A percentile compares a stretch with the other conserved stretches of the same genome.
Evolutionary conservation across 2,888 invertebrate genomes (phyloP).

Genomic region (Taenaris catops): DNA sequence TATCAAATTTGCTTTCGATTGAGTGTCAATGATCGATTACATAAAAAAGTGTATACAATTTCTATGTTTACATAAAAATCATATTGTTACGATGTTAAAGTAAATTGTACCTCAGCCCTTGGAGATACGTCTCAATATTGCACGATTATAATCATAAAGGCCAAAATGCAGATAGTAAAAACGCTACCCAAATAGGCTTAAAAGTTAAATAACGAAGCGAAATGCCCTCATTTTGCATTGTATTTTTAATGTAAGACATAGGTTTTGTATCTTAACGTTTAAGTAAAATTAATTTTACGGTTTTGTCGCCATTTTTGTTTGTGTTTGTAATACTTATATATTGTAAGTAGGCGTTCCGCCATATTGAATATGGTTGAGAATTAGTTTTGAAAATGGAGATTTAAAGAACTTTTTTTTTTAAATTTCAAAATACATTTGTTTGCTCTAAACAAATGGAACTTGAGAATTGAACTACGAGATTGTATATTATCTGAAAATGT

Average conservation of each 20-base stretch:
- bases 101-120: slow-evolving; percentile 1
- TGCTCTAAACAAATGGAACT: too few relatives aligned
- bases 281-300: slow-evolving; percentile 19
- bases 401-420: too few relatives aligned
- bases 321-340: slow-evolving; percentile 5
- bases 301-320: slow-evolving; percentile 21
- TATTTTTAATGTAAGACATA: slow-evolving; percentile 18
- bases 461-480: too few relatives aligned
- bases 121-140: slow-evolving; percentile 1
- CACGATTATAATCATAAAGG: slow-evolving; percentile 7
- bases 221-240: slow-evolving; percentile 22
- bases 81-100: slow-evolving; percentile 6
- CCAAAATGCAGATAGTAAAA: slow-evolving; percentile 15
- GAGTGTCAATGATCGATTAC: too few relatives aligned
- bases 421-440: too few relatives aligned
- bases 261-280: slow-evolving; percentile 23
- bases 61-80: too few relatives aligned
- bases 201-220: slow-evolving; percentile 15
- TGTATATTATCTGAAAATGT: too few relatives aligned
- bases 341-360: slow-evolving; percentile 1
- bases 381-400: too few relatives aligned
- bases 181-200: slow-evolving; percentile 5
- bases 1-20: too few relatives aligned
- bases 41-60: too few relatives aligned
- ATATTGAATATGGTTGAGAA: not conserved